Evolutionary conservation across 2,113 vertebrate species (phyloP).

Genomic region (Choloepus hoffmanni): DNA sequence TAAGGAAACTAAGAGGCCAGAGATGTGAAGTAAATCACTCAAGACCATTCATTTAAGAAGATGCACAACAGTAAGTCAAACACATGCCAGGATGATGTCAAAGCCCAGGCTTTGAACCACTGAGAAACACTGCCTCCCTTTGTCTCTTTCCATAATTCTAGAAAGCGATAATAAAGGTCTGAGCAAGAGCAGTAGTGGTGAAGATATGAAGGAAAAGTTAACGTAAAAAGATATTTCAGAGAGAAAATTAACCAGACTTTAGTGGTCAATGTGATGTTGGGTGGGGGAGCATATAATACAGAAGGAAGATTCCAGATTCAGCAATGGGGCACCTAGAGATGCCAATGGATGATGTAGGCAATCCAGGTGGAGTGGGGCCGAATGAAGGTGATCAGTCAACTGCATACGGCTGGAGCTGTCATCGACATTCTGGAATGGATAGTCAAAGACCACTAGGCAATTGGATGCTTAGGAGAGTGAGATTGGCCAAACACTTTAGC

Average conservation of each 20-base stretch:
- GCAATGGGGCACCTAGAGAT: not conserved
- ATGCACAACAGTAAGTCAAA: not conserved
- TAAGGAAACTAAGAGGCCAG: not conserved
- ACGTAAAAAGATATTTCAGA: not conserved
- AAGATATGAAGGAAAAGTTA: not conserved
- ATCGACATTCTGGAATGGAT: no score
- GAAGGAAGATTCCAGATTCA: not conserved
- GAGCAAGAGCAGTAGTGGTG: not conserved
- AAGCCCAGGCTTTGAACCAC: not conserved
- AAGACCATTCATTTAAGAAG: not conserved
- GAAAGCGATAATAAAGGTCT: not conserved
- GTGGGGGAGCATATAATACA: not conserved
- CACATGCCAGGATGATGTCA: not conserved
- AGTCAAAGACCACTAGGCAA: not conserved
- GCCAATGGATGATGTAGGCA: not conserved
- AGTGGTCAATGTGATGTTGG: not conserved
- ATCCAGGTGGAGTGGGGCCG: fast-evolving
- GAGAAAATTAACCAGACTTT: not conserved
- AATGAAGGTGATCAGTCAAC: not conserved
- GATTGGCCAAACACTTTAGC: not conserved
- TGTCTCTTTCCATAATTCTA: not conserved
- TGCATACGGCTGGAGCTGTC: not conserved
- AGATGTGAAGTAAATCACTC: not conserved
- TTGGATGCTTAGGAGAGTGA: no score
- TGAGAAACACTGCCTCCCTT: not conserved